These are phyloP conservation scores for Donacobius atricapilla DNA, from an alignment of 2,113 vertebrate species.

Conservation along the genomic window DNA sequence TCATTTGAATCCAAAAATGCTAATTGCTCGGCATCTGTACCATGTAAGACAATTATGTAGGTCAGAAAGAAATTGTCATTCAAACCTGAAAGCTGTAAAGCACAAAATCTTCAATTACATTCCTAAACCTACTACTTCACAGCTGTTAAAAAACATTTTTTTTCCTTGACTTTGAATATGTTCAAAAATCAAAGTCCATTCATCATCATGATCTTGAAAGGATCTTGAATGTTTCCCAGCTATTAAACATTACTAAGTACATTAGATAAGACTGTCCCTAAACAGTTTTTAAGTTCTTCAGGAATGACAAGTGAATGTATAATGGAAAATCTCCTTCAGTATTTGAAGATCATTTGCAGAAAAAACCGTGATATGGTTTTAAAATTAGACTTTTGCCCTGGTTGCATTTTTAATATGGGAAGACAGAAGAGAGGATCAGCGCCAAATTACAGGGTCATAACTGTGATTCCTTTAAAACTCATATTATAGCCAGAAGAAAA, in stretches of 20 bases:
- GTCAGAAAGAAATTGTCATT: background rate
- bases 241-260: background rate
- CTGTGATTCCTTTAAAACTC: background rate
- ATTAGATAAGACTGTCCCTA: background rate
- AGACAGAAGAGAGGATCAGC: background rate
- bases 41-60: accelerated
- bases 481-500: background rate
- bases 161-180: background rate
- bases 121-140: background rate
- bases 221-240: background rate
- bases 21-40: background rate
- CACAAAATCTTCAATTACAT: background rate
- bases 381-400: background rate
- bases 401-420: background rate
- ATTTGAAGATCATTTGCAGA: background rate
- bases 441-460: background rate
- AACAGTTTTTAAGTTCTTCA: background rate
- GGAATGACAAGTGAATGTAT: background rate
- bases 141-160: background rate
- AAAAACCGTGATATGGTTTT: background rate
- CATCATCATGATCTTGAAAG: background rate
- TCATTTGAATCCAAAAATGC: background rate
- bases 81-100: background rate
- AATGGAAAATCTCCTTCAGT: background rate
- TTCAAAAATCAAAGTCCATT: background rate